Percentiles rank a stretch among this genome's conserved stretches.
Conservation (phyloP, 2,888 invertebrate species). For the Abrostola tripartita region DNA sequence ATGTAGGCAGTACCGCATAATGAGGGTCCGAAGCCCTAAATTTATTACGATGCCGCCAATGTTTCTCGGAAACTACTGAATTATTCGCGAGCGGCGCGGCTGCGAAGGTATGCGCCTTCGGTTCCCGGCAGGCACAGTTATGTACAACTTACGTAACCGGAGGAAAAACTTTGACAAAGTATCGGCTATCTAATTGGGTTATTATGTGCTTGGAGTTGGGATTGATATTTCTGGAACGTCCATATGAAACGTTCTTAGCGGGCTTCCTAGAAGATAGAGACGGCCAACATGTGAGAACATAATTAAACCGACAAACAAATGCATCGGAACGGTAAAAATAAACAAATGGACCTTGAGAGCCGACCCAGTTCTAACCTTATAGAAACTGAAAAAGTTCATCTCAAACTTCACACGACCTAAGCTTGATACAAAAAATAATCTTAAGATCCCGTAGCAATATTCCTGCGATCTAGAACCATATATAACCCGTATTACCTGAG, state of each 20-base stretch:
- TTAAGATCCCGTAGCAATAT: conserved; percentile 30
- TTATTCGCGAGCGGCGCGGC: conserved; percentile 74
- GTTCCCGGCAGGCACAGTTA: conserved; percentile 83
- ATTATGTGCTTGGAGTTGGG: conserved; percentile 39
- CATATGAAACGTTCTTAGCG: conserved; percentile 26
- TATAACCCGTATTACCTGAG: conserved; percentile 44
- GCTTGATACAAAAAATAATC: conserved; percentile 32
- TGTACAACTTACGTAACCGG: conserved; percentile 83
- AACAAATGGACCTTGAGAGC: conserved; percentile 29
- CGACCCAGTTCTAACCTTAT: conserved; percentile 39
- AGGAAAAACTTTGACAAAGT: conserved; percentile 55
- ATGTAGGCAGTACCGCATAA: conserved; percentile 86
- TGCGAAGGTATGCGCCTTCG: conserved; percentile 76
- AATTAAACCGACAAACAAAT: conserved; percentile 41
- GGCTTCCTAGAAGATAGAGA: conserved; percentile 42
- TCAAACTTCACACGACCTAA: conserved; percentile 38
- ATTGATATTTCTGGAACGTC: conserved; percentile 41
- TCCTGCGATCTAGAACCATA: conserved; percentile 29
- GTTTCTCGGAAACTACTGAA: conserved; percentile 83
- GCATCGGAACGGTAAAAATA: conserved; percentile 20
- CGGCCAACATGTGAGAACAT: conserved; percentile 38
- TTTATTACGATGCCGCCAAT: conserved; percentile 78
- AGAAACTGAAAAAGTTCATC: conserved; percentile 42
- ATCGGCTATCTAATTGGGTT: conserved; percentile 56
- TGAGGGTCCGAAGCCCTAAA: conserved; percentile 72